A percentile compares a stretch with the other conserved stretches of the same genome.
Evolutionary conservation across 2,888 invertebrate genomes (phyloP).

Genomic region (Heliconius charithonia): DNA sequence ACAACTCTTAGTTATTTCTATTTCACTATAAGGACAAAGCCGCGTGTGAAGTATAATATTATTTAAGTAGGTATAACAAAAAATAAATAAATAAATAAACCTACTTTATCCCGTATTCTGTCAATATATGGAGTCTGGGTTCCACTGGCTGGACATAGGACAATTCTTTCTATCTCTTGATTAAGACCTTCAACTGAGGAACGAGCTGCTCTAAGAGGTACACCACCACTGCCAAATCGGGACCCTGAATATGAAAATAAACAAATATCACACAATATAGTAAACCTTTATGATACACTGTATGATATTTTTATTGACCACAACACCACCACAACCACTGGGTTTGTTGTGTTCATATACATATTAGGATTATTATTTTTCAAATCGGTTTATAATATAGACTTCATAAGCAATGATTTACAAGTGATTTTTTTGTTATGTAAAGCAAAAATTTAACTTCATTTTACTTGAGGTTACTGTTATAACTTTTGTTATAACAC

Average conservation of each 20-base stretch:
- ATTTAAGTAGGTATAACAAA: not conserved
- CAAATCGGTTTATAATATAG: not conserved
- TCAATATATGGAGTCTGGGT: slow-evolving; percentile 78
- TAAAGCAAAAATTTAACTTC: no score
- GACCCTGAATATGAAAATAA: slow-evolving; percentile 61
- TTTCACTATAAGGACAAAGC: not conserved
- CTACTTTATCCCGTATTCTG: slow-evolving; percentile 85
- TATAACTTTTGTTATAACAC: no score
- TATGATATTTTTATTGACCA: no score
- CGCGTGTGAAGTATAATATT: not conserved
- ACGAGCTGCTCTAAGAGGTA: slow-evolving; percentile 87
- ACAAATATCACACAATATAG: no score
- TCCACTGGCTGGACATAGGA: slow-evolving; percentile 83
- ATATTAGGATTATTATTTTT: not conserved
- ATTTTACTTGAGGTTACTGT: not conserved
- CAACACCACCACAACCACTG: no score
- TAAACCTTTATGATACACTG: no score
- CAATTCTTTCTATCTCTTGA: slow-evolving; percentile 93
- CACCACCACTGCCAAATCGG: slow-evolving; percentile 74
- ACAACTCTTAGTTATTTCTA: not conserved
- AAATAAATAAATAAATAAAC: not conserved
- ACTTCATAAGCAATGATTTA: not conserved
- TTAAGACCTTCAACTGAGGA: slow-evolving; percentile 94
- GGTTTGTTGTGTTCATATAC: no score
- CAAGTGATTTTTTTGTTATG: not conserved